phyloP scores from a whole-genome alignment of 2,797 vertebrate genomes.

The Pteropus rufus region DNA sequence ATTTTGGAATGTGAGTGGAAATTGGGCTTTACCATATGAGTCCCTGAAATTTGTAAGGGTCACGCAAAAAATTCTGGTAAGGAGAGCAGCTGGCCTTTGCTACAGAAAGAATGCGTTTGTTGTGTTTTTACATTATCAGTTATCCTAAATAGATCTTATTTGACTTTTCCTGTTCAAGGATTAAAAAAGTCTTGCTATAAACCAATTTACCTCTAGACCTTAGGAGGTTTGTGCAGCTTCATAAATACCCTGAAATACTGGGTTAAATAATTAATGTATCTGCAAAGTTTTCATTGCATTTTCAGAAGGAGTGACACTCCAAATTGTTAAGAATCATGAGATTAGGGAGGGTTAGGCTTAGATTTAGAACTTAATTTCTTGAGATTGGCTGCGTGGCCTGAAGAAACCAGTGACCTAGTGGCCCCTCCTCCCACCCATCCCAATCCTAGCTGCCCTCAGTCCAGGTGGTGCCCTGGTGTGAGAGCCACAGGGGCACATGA shows the following conservation, averaged over 20 bases:
- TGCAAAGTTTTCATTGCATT: not conserved
- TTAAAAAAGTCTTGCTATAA: constrained; percentile 12
- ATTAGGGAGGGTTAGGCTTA: not conserved
- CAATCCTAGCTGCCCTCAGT: not conserved
- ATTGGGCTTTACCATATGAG: not conserved
- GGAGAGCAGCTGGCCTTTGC: not conserved
- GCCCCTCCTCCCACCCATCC: not conserved
- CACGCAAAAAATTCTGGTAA: not conserved
- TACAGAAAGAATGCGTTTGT: not conserved
- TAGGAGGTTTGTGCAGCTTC: not conserved
- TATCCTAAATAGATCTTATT: not conserved
- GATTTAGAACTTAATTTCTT: not conserved
- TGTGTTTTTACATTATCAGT: not conserved
- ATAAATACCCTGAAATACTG: not conserved
- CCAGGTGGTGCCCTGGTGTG: not conserved
- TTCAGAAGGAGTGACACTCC: not conserved
- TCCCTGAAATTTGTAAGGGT: constrained; percentile 19
- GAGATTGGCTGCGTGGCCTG: not conserved
- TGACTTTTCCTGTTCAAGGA: not conserved
- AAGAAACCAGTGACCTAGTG: not conserved
- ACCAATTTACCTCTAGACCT: not conserved
- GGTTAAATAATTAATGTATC: no score
- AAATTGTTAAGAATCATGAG: not conserved
- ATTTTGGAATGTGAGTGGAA: constrained; percentile 22
- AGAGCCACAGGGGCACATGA: not conserved